Conservation (phyloP, 2,888 invertebrate species). For the Saturnia pavonia region DNA sequence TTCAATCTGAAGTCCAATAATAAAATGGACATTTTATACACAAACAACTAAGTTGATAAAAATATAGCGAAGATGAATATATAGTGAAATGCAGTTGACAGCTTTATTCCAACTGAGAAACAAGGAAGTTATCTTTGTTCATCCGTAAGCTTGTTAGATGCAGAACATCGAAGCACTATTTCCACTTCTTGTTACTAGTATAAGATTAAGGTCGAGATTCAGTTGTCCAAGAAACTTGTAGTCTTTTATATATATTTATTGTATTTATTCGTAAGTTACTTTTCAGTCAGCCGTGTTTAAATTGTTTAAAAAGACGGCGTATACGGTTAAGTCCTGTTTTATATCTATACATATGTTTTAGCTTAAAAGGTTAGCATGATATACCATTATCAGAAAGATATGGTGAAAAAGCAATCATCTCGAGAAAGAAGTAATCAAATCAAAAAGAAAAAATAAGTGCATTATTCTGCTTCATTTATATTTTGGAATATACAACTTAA, state of each 20-base stretch:
- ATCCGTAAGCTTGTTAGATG: slow-evolving; percentile 6
- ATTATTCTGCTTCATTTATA: too few species aligned
- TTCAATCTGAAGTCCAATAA: not conserved
- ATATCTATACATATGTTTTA: not conserved
- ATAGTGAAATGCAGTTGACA: not conserved
- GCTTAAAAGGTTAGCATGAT: too few species aligned
- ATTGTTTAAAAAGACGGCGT: too few species aligned
- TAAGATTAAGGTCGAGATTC: not conserved
- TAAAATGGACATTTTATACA: not conserved
- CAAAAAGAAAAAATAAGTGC: too few species aligned
- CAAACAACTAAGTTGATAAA: not conserved
- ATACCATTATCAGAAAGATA: too few species aligned
- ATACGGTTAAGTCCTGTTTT: too few species aligned
- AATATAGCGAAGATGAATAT: not conserved
- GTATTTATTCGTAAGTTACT: not conserved
- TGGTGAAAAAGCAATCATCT: too few species aligned
- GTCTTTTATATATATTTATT: not conserved
- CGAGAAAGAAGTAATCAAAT: too few species aligned
- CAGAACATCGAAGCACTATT: not conserved
- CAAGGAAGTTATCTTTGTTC: slow-evolving; percentile 4
- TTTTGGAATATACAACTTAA: too few species aligned
- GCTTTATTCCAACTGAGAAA: not conserved
- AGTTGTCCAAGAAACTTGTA: too few species aligned
- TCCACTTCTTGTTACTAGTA: not conserved
- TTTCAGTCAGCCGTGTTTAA: not conserved